Evolutionary conservation across 1,140 invertebrate species (phyloP), one percentile per base, ranked within the genome.

Genomic region (Philotrypesis tridentata): DNA sequence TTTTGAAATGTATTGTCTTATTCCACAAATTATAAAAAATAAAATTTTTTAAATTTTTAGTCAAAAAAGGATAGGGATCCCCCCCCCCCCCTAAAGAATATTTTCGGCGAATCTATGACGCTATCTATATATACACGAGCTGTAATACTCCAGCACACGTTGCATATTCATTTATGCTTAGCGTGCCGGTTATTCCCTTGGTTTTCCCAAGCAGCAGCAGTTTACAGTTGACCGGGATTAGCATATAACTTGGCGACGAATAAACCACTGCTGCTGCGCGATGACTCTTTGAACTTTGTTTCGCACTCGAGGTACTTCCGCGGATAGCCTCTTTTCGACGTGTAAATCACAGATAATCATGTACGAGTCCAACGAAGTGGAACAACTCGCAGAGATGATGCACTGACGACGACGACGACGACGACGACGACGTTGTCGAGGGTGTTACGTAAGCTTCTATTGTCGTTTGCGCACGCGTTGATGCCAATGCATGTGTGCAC

Each of bases 401-500:
- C 25, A 37, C 25, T 6, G 3, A 7, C 5, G 37, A 70, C 17
- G 31, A 70, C 65, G 29, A 17, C 25, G 29, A 31, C 11, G 5
- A 33, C 25, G 23, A 25, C 60, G 60, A 25, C 60, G 21, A 61
- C 21, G 27, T 27, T 65, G 23, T 27, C 25, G 61, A n/a, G 48
- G 48, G 17, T 23, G 40, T 72, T 72, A 43, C 40, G 70, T 72
- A 72, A 72, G n/a, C 7, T 37, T 40, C 70, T 29, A 65, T 23
- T 21, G n/a, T 40, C n/a, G 40, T 7, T 72, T 29, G 33, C 68
- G 29, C 33, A n/a, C 72, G 25, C 73, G 73, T 61, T 63, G 73
- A 63, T 75, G 72, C 72, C 48, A 17, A 21, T 17, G 43, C 72
- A 31, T 43, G 72, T 55, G 17, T 27, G 2, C n/a, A n/a, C n/a